These are phyloP conservation scores for Aurelia aurita DNA, from an alignment of 30 jellyfish, hydroid and myxozoan species.

Conservation along the genomic window DNA sequence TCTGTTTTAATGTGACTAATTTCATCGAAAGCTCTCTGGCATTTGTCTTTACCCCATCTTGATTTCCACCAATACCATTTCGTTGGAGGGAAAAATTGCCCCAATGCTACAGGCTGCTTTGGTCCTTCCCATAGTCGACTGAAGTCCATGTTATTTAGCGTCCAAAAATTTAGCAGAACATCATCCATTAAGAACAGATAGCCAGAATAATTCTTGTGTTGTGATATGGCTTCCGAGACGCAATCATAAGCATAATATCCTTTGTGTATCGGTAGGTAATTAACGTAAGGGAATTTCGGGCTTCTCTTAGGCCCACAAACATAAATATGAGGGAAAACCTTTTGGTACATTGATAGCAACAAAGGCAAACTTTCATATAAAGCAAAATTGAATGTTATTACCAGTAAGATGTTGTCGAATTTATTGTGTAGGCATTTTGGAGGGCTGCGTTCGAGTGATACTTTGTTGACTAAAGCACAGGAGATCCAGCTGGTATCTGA, in stretches of 20 bases:
- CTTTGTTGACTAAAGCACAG: constrained; percentile 20
- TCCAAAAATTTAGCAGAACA: constrained; percentile 88
- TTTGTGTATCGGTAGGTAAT: constrained; percentile 57
- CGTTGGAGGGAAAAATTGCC: constrained; percentile 57
- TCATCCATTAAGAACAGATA: constrained; percentile 88
- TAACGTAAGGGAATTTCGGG: constrained; percentile 16
- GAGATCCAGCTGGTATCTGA: constrained; percentile 40
- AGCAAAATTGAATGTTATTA: constrained; percentile 78
- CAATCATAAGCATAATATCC: constrained; percentile 83
- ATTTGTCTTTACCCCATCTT: constrained; percentile 86
- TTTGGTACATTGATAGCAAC: constrained; percentile 58
- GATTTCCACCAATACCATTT: constrained; percentile 98
- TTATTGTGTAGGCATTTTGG: constrained; percentile 54
- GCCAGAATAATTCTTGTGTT: constrained; percentile 71
- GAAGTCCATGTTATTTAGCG: constrained; percentile 47
- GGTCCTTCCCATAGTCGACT: constrained; percentile 96
- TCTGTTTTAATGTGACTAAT: constrained; percentile 31
- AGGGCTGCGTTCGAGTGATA: not conserved
- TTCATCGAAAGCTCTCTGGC: constrained; percentile 77
- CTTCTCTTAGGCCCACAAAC: constrained; percentile 79
- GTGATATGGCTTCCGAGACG: constrained; percentile 56
- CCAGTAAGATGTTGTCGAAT: constrained; percentile 71
- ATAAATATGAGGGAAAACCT: constrained; percentile 83
- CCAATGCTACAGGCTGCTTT: constrained; percentile 72
- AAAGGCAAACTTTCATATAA: constrained; percentile 73